Evolutionary conservation across 2,113 vertebrate species (phyloP).

Genomic region (Clarias macrocephalus): DNA sequence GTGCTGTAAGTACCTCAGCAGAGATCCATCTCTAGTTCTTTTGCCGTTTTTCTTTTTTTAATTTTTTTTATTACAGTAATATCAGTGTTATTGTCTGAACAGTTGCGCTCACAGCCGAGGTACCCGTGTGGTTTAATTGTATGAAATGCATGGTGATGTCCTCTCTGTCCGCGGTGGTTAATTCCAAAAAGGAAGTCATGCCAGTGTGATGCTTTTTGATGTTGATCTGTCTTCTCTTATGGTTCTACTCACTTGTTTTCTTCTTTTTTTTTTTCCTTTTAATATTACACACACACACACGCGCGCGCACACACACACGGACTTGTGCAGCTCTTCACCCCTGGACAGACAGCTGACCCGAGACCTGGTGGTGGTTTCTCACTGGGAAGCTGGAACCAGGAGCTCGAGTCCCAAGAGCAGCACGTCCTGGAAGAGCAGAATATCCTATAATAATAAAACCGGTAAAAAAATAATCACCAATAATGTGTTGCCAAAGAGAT

Average conservation of each 20-base stretch:
- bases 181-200: conserved; percentile 3
- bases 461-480: conserved; percentile 44
- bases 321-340: conserved; percentile 69
- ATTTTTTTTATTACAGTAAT: conserved; percentile 29
- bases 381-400: conserved; percentile 69
- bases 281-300: no score
- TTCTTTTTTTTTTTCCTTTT: neutral
- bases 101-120: conserved; percentile 41
- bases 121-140: conserved; percentile 26
- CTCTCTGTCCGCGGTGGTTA: neutral
- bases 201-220: neutral
- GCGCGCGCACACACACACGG: neutral
- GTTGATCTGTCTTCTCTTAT: neutral
- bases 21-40: conserved; percentile 48
- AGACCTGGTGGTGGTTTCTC: conserved; percentile 75
- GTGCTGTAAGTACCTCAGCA: conserved; percentile 59
- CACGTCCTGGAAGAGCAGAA: conserved; percentile 56
- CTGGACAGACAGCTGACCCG: conserved; percentile 66
- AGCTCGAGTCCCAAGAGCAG: conserved; percentile 58
- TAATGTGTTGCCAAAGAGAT: no score
- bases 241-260: neutral
- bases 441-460: conserved; percentile 57
- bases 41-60: conserved; percentile 18
- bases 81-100: conserved; percentile 42
- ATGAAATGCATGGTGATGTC: conserved; percentile 26